Evolutionary conservation across 92 coral and sea anemone species (phyloP).

Genomic region (Anthopleura xanthogrammica): DNA sequence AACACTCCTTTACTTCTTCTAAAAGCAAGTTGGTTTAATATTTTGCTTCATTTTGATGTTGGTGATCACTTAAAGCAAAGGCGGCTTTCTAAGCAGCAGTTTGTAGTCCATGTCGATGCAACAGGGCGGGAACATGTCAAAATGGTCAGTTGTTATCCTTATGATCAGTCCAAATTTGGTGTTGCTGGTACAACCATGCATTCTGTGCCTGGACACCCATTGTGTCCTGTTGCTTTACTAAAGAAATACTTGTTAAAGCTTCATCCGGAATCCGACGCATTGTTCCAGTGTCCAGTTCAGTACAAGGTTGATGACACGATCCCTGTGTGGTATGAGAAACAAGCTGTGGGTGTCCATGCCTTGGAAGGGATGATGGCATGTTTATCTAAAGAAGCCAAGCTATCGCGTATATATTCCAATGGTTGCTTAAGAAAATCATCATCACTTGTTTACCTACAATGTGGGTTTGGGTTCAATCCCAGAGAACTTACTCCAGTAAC

Average conservation of each 20-base stretch:
- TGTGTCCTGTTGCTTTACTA: constrained; percentile 43
- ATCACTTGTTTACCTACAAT: constrained; percentile 39
- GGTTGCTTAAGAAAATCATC: constrained; percentile 30
- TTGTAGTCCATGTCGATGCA: constrained; percentile 29
- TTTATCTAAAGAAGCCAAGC: constrained; percentile 31
- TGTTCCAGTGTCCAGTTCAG: constrained; percentile 43
- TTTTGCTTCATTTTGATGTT: constrained; percentile 43
- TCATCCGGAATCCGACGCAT: constrained; percentile 43
- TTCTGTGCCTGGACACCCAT: constrained; percentile 43
- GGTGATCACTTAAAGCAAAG: constrained; percentile 48
- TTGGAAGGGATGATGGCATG: constrained; percentile 47
- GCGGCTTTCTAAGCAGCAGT: constrained; percentile 38
- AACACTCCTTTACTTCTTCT: constrained; percentile 23
- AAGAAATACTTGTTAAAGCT: constrained; percentile 40
- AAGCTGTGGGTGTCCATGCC: constrained; percentile 47
- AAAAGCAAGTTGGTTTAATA: constrained; percentile 48
- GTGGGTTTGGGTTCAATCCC: constrained; percentile 41
- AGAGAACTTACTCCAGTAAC: constrained; percentile 9
- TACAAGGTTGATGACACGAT: constrained; percentile 42
- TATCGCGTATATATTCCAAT: constrained; percentile 31
- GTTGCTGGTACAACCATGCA: constrained; percentile 35
- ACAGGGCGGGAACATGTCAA: constrained; percentile 37
- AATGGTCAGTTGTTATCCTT: constrained; percentile 29
- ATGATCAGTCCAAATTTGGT: constrained; percentile 26
- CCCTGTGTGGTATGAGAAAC: constrained; percentile 52